A percentile compares a stretch with the other conserved stretches of the same genome.
phyloP scores from a whole-genome alignment of 1,140 invertebrate genomes.

The Portunus trituberculatus region DNA sequence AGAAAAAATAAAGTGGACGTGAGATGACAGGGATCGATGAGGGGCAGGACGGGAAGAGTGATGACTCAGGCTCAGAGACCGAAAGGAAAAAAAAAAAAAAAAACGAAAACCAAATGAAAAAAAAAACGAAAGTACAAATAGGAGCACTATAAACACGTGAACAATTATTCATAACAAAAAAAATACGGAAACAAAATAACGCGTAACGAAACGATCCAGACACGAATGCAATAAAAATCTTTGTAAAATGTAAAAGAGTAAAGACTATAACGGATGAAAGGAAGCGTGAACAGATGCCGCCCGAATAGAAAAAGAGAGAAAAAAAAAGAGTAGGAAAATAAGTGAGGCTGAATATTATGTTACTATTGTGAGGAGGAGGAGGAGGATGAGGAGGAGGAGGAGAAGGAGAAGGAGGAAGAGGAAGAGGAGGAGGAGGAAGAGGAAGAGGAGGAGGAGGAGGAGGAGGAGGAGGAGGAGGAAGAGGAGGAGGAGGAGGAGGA shows the following conservation, averaged over 20 bases:
- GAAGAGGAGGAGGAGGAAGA: not conserved
- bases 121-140: not conserved
- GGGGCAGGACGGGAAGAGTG: not conserved
- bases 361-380: not conserved
- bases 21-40: not conserved
- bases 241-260: too few species aligned
- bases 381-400: not conserved
- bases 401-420: not conserved
- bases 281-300: too few species aligned
- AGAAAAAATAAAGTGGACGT: conserved; percentile 10
- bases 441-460: not conserved
- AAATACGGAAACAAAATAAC: too few species aligned
- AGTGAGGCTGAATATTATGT: not conserved
- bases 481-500: not conserved
- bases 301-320: too few species aligned
- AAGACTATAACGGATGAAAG: too few species aligned
- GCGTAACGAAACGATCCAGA: too few species aligned
- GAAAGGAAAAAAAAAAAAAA: not conserved
- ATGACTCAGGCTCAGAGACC: not conserved
- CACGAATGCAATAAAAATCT: too few species aligned
- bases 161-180: too few species aligned
- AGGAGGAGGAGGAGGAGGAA: not conserved
- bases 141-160: not conserved
- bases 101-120: not conserved
- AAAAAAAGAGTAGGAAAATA: too few species aligned